Percentiles rank a stretch among this genome's conserved stretches.
Evolutionary conservation across 1,140 invertebrate genomes (phyloP).

Genomic region (Heliothis virescens): DNA sequence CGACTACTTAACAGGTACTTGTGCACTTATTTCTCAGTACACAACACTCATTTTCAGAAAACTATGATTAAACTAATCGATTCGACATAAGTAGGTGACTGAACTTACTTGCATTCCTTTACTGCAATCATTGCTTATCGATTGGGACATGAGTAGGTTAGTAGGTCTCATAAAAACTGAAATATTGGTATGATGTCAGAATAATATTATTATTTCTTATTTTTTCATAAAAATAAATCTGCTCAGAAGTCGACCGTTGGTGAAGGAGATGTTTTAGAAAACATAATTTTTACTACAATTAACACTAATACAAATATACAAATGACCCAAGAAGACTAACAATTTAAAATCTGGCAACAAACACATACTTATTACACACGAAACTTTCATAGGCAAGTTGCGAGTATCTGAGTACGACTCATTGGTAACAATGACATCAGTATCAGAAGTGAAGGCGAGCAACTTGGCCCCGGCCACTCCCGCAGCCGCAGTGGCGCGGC

Average conservation of each 20-base stretch:
- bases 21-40: background rate
- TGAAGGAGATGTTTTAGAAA: background rate
- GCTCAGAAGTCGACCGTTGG: too few relatives aligned
- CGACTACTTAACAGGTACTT: constrained; percentile 76
- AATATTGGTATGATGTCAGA: background rate
- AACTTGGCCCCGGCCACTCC: constrained; percentile 65
- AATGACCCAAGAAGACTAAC: background rate
- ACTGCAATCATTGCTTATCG: constrained; percentile 13
- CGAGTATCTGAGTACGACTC: constrained; percentile 36
- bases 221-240: too few relatives aligned
- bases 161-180: background rate
- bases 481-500: too few relatives aligned
- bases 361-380: background rate
- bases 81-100: constrained; percentile 9
- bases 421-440: constrained; percentile 68
- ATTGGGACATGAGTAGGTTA: constrained; percentile 3
- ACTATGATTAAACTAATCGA: constrained; percentile 12
- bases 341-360: background rate
- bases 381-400: constrained; percentile 34
- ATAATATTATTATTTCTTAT: too few relatives aligned
- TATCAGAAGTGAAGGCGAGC: constrained; percentile 77
- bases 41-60: background rate
- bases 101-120: constrained; percentile 2
- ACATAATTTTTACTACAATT: background rate
- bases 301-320: background rate